Evolutionary conservation across 2,797 vertebrate species (phyloP).

Genomic region (Stomatorhinus walkeri): DNA sequence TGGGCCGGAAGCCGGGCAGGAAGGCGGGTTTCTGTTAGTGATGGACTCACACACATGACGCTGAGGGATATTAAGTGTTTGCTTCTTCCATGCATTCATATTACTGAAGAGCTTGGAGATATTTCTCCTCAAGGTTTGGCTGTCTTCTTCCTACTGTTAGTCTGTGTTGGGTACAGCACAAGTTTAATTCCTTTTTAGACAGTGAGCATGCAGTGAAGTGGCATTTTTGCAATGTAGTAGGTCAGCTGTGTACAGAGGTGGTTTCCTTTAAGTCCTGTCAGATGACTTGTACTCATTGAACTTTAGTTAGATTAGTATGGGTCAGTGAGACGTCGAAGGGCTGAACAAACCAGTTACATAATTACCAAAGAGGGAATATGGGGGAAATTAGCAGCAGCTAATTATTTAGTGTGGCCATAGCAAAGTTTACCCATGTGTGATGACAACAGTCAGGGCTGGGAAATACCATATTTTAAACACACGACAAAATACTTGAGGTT

Average conservation of each 20-base stretch:
- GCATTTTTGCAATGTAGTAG: background rate
- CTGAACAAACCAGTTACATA: background rate
- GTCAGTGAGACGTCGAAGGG: background rate
- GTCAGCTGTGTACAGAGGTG: background rate
- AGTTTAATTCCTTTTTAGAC: background rate
- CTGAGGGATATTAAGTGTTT: background rate
- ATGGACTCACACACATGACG: background rate
- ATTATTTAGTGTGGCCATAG: background rate
- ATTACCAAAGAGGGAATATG: background rate
- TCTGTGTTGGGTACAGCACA: background rate
- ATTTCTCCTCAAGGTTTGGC: background rate
- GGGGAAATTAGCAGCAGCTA: background rate
- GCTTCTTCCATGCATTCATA: background rate
- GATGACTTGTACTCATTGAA: background rate
- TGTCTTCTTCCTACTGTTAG: background rate
- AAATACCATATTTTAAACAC: background rate
- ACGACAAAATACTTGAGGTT: background rate
- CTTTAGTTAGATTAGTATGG: constrained; percentile 3
- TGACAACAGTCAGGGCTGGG: background rate
- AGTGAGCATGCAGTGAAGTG: background rate
- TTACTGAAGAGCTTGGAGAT: background rate
- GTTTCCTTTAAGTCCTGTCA: background rate
- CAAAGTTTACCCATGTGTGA: background rate
- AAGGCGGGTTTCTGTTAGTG: background rate
- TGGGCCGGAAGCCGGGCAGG: background rate